Conservation (phyloP, 2,888 invertebrate genomes). For the Abrostola tripartita region DNA sequence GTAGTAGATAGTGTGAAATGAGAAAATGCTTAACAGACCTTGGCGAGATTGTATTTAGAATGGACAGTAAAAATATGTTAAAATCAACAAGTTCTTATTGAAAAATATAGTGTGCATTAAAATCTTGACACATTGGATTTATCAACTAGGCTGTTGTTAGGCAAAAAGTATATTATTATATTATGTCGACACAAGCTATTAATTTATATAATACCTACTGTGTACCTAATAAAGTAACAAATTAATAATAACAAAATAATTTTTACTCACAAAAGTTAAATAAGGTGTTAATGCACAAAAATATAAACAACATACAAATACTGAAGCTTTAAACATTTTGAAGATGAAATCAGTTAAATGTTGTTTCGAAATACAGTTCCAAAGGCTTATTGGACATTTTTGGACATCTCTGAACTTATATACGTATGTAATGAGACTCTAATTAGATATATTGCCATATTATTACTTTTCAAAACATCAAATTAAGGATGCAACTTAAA, state of each 20-base stretch:
- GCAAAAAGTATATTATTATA: too few species aligned
- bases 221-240: too few species aligned
- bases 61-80: too few species aligned
- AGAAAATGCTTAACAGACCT: too few species aligned
- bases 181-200: too few species aligned
- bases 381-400: slow-evolving; percentile 36
- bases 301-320: slow-evolving; percentile 59
- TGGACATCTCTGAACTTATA: slow-evolving; percentile 56
- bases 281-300: slow-evolving; percentile 61
- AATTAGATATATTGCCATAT: slow-evolving; percentile 44
- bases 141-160: too few species aligned
- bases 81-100: too few species aligned
- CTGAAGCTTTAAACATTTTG: slow-evolving; percentile 64
- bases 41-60: too few species aligned
- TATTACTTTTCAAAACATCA: slow-evolving; percentile 45
- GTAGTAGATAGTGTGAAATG: too few species aligned
- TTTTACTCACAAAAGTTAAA: slow-evolving; percentile 62
- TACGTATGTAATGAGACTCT: slow-evolving; percentile 33
- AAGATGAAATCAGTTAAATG: background rate
- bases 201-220: too few species aligned
- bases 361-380: slow-evolving; percentile 28
- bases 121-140: too few species aligned
- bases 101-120: too few species aligned
- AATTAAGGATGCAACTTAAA: slow-evolving; percentile 39
- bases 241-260: background rate